Evolutionary conservation across 2,888 invertebrate genomes (phyloP), one percentile per base, ranked within the genome.

Genomic region (Xanthia togata): DNA sequence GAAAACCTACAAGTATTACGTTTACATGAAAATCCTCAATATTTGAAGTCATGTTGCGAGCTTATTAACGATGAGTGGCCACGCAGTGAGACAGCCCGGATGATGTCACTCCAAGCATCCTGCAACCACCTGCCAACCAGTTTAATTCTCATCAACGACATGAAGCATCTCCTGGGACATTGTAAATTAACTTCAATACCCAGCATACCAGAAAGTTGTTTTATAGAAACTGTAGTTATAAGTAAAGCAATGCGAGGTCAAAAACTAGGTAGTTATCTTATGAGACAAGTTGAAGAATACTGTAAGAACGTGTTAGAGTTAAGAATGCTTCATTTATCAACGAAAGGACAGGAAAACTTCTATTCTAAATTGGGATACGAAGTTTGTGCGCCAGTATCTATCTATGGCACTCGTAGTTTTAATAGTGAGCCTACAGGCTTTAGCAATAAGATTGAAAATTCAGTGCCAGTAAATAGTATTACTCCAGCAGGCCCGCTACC

Each of bases 31-130:
- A 96, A 98, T 90, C 98, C 98, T 63, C 97, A 98, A 92, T 97
- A 97, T 91, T 96, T 97, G 87, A 96, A 97, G 91, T 97, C 97
- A 90, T 98, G 98, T 91, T 98, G 98, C 92, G 97, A 97, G 87
- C 95, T 98, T 76, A 97, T 98, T 85, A 98, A 98, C 93, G 97
- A 97, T n/a, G 98, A 98, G 97, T 98, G 98, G 98, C 98, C 98
- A 82, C 97, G 98, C 88, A 98, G 98, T 90, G 97, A 98, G 92
- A 97, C 98, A 57, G 98, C 98, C 77, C 97, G 98, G 90, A 97
- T 98, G 96, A 97, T 97, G 93, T 98, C 98, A 70, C 94, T 98
- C 70, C 97, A 97, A 92, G 97, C 97, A 59, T 98, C 98, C 0
- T 97, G 97, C 90, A 98, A 98, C 91, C 94, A 95, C 72, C 96